Evolutionary conservation across 2,888 invertebrate species (phyloP).

Genomic region (Drosophila atripex): DNA sequence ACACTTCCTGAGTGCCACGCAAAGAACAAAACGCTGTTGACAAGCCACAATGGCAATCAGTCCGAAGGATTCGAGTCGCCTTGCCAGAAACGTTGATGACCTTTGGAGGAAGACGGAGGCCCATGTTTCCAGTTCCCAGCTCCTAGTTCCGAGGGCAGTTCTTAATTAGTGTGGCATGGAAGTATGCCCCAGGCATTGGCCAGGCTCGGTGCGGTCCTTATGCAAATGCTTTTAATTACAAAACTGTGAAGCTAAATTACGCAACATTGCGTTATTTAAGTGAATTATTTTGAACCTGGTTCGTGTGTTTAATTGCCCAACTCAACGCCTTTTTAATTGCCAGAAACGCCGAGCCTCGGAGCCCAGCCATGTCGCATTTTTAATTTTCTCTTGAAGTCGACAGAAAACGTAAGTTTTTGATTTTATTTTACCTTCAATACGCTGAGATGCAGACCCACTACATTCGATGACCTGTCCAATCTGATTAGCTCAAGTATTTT

Average conservation of each 20-base stretch:
- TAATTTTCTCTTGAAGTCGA: conserved; percentile 35
- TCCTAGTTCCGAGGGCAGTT: conserved; percentile 29
- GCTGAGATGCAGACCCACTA: background rate
- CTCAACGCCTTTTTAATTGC: conserved; percentile 77
- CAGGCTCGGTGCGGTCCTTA: conserved; percentile 61
- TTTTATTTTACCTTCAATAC: conserved; percentile 70
- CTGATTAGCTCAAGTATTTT: conserved; percentile 10
- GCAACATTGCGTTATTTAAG: conserved; percentile 76
- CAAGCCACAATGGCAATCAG: conserved; percentile 22
- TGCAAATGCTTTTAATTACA: conserved; percentile 82
- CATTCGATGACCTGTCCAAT: conserved; percentile 7
- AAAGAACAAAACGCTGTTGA: conserved; percentile 68
- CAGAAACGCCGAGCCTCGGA: conserved; percentile 20
- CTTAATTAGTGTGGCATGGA: conserved; percentile 74
- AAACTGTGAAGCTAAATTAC: conserved; percentile 80
- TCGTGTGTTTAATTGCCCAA: conserved; percentile 75
- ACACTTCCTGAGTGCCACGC: conserved; percentile 61
- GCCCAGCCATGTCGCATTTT: conserved; percentile 30
- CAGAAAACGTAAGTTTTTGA: conserved; percentile 80
- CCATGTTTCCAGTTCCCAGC: background rate
- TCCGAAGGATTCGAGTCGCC: conserved; percentile 1
- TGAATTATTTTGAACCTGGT: conserved; percentile 60
- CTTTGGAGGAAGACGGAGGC: conserved; percentile 62
- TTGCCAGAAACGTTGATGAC: conserved; percentile 68
- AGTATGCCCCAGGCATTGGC: conserved; percentile 64